Evolutionary conservation across 2,888 invertebrate genomes (phyloP), one percentile per base, ranked within the genome.

Genomic region (Lydus trimaculatus): DNA sequence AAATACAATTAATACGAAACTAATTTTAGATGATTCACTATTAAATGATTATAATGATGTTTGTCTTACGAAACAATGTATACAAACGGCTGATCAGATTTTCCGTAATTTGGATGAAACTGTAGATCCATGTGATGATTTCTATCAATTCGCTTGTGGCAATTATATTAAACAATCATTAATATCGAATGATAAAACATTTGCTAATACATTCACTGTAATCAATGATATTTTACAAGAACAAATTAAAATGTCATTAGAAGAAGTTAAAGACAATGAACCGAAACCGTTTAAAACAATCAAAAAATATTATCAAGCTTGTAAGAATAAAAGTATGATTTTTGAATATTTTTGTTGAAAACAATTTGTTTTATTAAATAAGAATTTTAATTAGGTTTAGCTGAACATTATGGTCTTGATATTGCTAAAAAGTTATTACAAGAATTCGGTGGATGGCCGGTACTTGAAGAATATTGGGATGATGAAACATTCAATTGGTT

Each of bases 361-460:
- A n/a, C n/a, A n/a, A n/a, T n/a, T n/a, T n/a, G n/a, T n/a, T n/a
- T n/a, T n/a, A n/a, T n/a, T n/a, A n/a, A n/a, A n/a, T n/a, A n/a
- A n/a, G 17, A 23, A 20, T 20, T n/a, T 23, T 0, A 5, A 13
- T 64, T 25, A 72, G 67, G 91, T 75, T 85, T 91, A 25, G 96
- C 97, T 77, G 96, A 97, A 82, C 86, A 89, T 2, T 89, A 92
- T 62, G 97, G 95, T 0, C 84, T 94, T 58, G 85, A 86, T 2
- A 96, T 96, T 0, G 88, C 97, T 43, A 85, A 89, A 65, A 86
- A 88, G 0, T 91, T 96, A 81, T 85, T 97, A 63, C 87, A 88
- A 39, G 87, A 89, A 15, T 87, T 98, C 20, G 97, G 98, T 0
- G 97, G 97, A 4, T 98, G 97, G 97, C 98, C 98, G 0, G 92